Evolutionary conservation across 2,888 invertebrate genomes (phyloP).

Genomic region (Seira musarum): DNA sequence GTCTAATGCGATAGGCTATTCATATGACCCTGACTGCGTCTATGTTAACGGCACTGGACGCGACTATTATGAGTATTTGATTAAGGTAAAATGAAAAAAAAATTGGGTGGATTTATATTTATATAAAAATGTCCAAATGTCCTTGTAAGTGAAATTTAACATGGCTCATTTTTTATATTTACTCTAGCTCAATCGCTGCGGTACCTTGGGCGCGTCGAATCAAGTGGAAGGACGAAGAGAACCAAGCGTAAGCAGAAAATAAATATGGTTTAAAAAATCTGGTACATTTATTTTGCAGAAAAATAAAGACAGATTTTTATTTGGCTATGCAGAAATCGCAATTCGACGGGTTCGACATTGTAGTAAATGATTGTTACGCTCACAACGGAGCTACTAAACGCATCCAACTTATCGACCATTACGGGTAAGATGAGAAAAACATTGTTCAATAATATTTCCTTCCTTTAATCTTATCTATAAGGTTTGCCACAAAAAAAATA

Average conservation of each 20-base stretch:
- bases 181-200: slow-evolving; percentile 91
- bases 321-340: slow-evolving; percentile 81
- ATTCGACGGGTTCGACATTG: slow-evolving; percentile 95
- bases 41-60: slow-evolving; percentile 94
- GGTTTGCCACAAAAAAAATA: too few relatives aligned
- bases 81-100: too few relatives aligned
- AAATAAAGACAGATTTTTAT: neutral
- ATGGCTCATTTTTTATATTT: too few relatives aligned
- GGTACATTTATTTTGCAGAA: too few relatives aligned
- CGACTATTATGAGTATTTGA: slow-evolving; percentile 94
- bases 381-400: slow-evolving; percentile 94
- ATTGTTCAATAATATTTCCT: neutral
- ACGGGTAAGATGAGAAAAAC: slow-evolving; percentile 77
- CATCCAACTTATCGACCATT: slow-evolving; percentile 93
- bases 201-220: slow-evolving; percentile 89
- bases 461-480: too few relatives aligned
- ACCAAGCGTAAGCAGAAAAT: slow-evolving; percentile 88
- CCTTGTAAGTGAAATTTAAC: too few relatives aligned
- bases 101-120: too few relatives aligned
- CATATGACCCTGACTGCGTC: slow-evolving; percentile 95
- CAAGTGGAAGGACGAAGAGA: slow-evolving; percentile 88
- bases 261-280: too few relatives aligned
- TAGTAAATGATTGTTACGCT: slow-evolving; percentile 94
- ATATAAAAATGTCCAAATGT: too few relatives aligned
- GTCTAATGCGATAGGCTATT: slow-evolving; percentile 80